A percentile compares a stretch with the other conserved stretches of the same genome.
Conservation (phyloP, 2,113 vertebrate species). For the Pongo abelii region DNA sequence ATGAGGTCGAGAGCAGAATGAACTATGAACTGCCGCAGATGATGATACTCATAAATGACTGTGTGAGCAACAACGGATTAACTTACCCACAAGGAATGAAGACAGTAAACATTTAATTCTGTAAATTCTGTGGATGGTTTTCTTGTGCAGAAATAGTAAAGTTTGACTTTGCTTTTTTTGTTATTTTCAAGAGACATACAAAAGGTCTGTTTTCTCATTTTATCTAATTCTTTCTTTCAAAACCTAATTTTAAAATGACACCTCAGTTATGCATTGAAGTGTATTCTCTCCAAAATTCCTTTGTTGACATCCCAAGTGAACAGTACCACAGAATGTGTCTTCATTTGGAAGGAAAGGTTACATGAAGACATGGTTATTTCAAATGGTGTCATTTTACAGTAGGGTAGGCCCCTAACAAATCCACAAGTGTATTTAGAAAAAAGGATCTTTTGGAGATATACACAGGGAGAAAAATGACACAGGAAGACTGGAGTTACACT, state of each 20-base stretch:
- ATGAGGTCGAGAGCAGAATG: conserved; percentile 96
- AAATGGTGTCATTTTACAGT: background rate
- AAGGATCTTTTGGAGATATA: background rate
- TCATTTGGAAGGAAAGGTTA: background rate
- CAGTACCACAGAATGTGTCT: background rate
- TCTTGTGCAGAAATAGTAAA: conserved; percentile 52
- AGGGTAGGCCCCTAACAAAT: background rate
- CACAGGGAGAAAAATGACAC: background rate
- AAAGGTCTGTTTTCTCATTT: background rate
- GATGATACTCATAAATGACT: conserved; percentile 92
- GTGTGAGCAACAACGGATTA: conserved; percentile 16
- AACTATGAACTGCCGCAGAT: conserved; percentile 97
- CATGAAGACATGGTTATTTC: background rate
- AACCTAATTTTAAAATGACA: background rate
- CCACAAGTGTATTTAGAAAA: background rate
- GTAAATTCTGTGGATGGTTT: background rate
- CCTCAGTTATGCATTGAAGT: background rate
- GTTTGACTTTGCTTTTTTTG: conserved; percentile 79
- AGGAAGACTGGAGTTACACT: background rate
- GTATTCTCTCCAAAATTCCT: background rate
- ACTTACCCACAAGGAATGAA: background rate
- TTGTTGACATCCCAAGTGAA: background rate
- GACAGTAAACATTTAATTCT: background rate
- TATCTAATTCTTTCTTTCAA: background rate
- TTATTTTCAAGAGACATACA: background rate